Evolutionary conservation across 1,140 invertebrate species (phyloP).

Genomic region (Rhyzopertha dominica): DNA sequence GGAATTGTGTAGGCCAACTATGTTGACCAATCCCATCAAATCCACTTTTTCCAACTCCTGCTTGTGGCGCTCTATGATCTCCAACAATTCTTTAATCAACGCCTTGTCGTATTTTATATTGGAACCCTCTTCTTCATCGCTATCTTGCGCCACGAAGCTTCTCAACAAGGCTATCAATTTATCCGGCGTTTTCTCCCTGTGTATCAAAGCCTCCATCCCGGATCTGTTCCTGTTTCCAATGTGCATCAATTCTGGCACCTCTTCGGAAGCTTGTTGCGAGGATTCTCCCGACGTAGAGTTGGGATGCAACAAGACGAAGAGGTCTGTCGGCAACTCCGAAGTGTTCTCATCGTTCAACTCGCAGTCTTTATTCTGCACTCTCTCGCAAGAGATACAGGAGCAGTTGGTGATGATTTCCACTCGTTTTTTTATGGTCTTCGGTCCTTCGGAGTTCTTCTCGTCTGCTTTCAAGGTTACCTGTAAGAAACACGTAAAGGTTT

Average conservation of each 20-base stretch:
- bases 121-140: constrained; percentile 11
- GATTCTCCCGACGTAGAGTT: neutral
- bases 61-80: constrained; percentile 23
- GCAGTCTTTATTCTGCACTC: constrained; percentile 31
- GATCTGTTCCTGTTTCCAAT: too few species aligned
- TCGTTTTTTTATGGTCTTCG: constrained; percentile 54
- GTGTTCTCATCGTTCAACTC: constrained; percentile 34
- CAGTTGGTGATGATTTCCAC: constrained; percentile 63
- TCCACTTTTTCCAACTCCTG: constrained; percentile 27
- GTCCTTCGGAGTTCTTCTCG: constrained; percentile 50
- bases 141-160: constrained; percentile 18
- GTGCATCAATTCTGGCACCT: constrained; percentile 32
- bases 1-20: constrained; percentile 26
- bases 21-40: constrained; percentile 33
- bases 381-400: constrained; percentile 55
- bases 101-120: constrained; percentile 25
- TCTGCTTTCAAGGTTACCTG: constrained; percentile 55
- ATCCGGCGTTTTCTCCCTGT: too few species aligned
- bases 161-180: constrained; percentile 29
- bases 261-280: constrained; percentile 1
- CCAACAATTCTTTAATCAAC: constrained; percentile 22
- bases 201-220: too few species aligned
- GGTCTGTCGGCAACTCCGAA: constrained; percentile 31
- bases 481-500: constrained; percentile 7
- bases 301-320: constrained; percentile 24